Evolutionary conservation across 2,888 invertebrate genomes (phyloP).

Genomic region (Cephus pulcher): DNA sequence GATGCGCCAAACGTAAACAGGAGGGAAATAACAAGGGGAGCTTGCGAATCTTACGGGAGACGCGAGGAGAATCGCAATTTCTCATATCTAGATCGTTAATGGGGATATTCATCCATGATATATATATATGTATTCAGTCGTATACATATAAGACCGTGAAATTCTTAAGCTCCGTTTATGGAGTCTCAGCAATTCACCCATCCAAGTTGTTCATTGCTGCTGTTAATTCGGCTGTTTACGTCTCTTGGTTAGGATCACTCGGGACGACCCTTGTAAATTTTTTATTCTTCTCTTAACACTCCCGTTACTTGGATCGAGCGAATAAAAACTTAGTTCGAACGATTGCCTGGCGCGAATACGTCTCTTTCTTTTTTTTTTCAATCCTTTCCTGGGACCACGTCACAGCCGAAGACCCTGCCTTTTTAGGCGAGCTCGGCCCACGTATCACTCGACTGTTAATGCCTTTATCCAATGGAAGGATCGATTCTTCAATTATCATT

Average conservation of each 20-base stretch:
- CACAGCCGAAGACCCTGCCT: constrained; percentile 5
- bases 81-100: background rate
- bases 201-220: background rate
- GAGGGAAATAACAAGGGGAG: background rate
- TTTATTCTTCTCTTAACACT: background rate
- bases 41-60: background rate
- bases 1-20: constrained; percentile 10
- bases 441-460: constrained; percentile 20
- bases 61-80: background rate
- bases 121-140: no score
- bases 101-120: background rate
- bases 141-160: background rate
- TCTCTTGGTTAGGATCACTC: background rate
- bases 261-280: background rate
- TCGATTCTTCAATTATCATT: constrained; percentile 33
- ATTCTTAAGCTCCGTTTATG: background rate
- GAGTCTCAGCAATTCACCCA: background rate
- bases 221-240: background rate
- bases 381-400: background rate
- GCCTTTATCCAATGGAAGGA: constrained; percentile 37
- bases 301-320: background rate
- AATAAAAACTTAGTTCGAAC: background rate
- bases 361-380: background rate
- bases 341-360: background rate
- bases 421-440: constrained; percentile 21